Evolutionary conservation across 2,888 invertebrate species (phyloP), one percentile per base, ranked within the genome.

Genomic region (Xestia sexstrigata): DNA sequence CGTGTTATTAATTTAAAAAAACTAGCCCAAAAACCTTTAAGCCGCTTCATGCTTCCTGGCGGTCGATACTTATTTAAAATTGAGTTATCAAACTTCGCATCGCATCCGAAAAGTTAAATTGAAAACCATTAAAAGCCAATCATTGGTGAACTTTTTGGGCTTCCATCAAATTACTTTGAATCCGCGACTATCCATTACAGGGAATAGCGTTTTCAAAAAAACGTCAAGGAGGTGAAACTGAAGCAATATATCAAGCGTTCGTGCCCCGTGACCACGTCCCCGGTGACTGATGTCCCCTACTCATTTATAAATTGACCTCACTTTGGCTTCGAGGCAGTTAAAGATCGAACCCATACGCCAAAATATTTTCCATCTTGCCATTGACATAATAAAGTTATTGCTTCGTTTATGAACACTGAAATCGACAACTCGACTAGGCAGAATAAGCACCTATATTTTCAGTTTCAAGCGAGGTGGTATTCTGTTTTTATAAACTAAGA

Each of bases 251-350:
- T 95, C 95, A 95, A 90, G 89, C 84, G 92, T 87, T 91, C 92
- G 93, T 91, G 92, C 90, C 74, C 85, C 88, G 88, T 89, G 87
- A 88, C 90, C 91, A 90, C 91, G 90, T 92, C 92, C 87, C 78
- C 80, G 71, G 92, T 95, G 94, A 95, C 91, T 93, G 95, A 95
- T 95, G 93, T 89, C 90, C 91, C 84, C 88, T 91, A 91, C 94
- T 94, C 93, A 94, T 94, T 95, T 95, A 95, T 95, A 95, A 93
- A 95, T 94, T 95, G 95, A 95, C 94, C 95, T 92, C 92, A 94
- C 93, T 93, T 92, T 90, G 84, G 89, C 87, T 86, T 87, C 87
- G 86, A 87, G 89, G 82, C 90, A 91, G 91, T 92, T 90, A 90
- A 90, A 89, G 90, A 92, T 91, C 89, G 90, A 89, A 84, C 82